Evolutionary conservation across 1,140 invertebrate species (phyloP), one percentile per base, ranked within the genome.

Genomic region (Sogatella furcifera): DNA sequence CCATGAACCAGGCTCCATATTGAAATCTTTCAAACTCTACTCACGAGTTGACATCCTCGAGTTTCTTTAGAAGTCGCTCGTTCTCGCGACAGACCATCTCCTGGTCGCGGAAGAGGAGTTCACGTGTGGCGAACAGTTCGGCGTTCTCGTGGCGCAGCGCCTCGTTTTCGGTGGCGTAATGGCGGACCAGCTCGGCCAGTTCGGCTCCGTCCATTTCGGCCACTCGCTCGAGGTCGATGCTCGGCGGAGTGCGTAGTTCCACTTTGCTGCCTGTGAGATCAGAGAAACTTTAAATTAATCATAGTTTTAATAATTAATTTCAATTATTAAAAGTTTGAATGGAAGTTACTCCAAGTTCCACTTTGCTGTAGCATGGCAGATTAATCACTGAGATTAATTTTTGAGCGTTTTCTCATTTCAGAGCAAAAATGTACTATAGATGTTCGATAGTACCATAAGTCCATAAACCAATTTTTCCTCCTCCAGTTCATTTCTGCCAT

Each of bases 31-130:
- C 11, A 13, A 38, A 38, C 11, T 38, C 9, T 44, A 82, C 84
- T 84, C 76, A 90, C 87, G 82, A 83, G 70, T 89, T 89, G 14
- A 90, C 85, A 72, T 92, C 88, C 72, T 95, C 91, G 13, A 96
- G 73, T 76, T 92, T 92, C 67, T 86, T 89, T 15, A 90, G 72
- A 17, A 97, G 75, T 22, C 88, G 75, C 72, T 96, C 93, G 69
- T 96, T 96, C 71, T 97, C 92, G 60, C 89, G 76, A 68, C 89
- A 92, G 11, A 96, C 84, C 5, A 91, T 71, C 71, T 96, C 92
- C 68, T 95, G 92, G 70, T 97, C 93, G 42, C 90, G 74, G 52
- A 92, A 78, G 22, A 95, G 76, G 43, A 86, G 79, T 66, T 95
- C 90, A 55, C 89, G 76, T 0, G 86, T 81, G 2, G 80, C 76